Evolutionary conservation across 2,113 vertebrate genomes (phyloP).

Genomic region (Sceloporus tristichus): DNA sequence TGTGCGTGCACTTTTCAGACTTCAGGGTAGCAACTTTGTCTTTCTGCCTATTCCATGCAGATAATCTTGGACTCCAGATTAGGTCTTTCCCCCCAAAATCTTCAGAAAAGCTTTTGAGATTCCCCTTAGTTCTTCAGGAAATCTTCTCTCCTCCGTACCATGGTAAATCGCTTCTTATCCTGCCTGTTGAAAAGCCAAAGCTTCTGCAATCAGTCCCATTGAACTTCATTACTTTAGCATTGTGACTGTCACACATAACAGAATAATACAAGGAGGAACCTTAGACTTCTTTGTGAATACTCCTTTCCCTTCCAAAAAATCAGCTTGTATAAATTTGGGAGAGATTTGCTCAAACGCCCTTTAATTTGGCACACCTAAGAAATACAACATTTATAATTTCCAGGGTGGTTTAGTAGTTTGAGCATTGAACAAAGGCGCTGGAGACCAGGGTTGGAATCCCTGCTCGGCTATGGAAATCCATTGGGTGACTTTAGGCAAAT

Average conservation of each 20-base stretch:
- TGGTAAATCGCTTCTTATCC: not conserved
- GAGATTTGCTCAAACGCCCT: not conserved
- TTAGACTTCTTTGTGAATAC: not conserved
- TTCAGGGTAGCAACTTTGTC: not conserved
- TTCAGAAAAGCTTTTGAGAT: not conserved
- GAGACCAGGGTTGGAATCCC: too few relatives aligned
- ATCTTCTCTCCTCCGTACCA: not conserved
- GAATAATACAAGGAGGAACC: conserved; percentile 17
- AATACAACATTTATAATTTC: too few relatives aligned
- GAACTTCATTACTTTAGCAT: conserved; percentile 33
- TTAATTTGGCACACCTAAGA: not conserved
- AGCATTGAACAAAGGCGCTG: too few relatives aligned
- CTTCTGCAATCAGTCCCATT: conserved; percentile 32
- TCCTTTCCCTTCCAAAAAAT: not conserved
- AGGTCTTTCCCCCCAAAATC: not conserved
- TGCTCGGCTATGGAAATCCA: too few relatives aligned
- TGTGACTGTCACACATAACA: not conserved
- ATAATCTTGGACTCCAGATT: not conserved
- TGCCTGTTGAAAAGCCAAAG: not conserved
- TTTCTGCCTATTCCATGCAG: not conserved
- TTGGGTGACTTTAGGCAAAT: too few relatives aligned
- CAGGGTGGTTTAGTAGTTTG: too few relatives aligned
- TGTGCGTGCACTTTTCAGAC: too few relatives aligned
- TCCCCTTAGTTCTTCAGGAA: not conserved
- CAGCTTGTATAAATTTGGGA: not conserved